Conservation (phyloP, 2,797 vertebrate genomes). For the Apogon hyalosoma region DNA sequence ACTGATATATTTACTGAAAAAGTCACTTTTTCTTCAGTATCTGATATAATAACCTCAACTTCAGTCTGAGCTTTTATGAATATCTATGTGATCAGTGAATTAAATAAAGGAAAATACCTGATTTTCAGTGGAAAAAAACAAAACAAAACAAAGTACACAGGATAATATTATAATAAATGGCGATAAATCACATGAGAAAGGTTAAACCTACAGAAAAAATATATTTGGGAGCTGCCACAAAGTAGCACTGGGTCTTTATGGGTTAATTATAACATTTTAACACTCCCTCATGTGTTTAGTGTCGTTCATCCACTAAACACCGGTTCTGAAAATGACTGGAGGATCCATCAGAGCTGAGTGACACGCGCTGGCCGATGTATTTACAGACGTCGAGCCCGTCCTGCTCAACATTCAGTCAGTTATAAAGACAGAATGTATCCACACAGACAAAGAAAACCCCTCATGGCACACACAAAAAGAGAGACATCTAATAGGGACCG, state of each 20-base stretch:
- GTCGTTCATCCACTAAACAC: constrained; percentile 26
- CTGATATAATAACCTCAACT: no score
- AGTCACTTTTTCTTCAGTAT: no score
- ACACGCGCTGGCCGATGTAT: constrained; percentile 17
- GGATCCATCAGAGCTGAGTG: constrained; percentile 15
- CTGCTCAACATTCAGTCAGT: constrained; percentile 34
- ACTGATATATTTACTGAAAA: no score
- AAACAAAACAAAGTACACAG: no score
- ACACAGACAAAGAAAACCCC: constrained; percentile 34
- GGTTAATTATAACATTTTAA: constrained; percentile 27
- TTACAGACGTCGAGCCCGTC: constrained; percentile 30
- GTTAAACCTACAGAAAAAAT: neutral
- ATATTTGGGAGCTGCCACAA: no score
- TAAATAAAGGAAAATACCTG: no score
- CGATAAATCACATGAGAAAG: no score
- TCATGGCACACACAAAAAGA: constrained; percentile 19
- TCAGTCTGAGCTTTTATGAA: no score
- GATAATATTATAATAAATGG: no score
- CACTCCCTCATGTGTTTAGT: constrained; percentile 39
- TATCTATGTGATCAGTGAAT: no score
- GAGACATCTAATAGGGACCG: constrained; percentile 24
- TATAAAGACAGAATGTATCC: constrained; percentile 27
- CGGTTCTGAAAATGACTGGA: constrained; percentile 26
- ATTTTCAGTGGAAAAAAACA: no score
- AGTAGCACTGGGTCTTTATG: no score